Evolutionary conservation across 2,113 vertebrate genomes (phyloP).

Genomic region (Carassius carassius): DNA sequence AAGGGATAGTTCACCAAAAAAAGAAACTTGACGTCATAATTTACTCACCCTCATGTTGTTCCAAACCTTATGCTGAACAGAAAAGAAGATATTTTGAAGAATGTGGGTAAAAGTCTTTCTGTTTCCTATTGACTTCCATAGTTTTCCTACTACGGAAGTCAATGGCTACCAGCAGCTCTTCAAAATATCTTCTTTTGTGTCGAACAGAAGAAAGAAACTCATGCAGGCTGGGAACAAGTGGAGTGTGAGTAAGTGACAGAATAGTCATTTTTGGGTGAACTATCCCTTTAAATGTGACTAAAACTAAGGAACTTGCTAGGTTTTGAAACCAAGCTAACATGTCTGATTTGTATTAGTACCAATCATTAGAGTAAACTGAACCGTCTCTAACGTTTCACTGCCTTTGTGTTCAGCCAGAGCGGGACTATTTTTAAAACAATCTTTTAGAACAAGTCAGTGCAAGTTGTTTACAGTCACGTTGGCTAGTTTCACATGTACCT

Average conservation of each 20-base stretch:
- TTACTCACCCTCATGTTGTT: not conserved
- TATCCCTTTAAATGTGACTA: not conserved
- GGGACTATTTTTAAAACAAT: conserved; percentile 26
- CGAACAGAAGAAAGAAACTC: not conserved
- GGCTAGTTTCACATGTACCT: conserved; percentile 22
- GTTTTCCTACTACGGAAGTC: too few species aligned
- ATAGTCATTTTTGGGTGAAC: not conserved
- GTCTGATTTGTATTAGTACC: not conserved
- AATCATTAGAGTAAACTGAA: not conserved
- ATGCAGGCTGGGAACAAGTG: not conserved
- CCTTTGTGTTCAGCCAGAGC: not conserved
- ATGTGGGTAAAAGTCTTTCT: not conserved
- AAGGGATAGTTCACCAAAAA: not conserved
- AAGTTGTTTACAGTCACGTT: conserved; percentile 23
- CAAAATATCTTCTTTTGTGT: not conserved
- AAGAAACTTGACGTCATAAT: not conserved
- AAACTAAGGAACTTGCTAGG: not conserved
- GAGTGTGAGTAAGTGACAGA: too few species aligned
- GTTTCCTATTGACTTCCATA: not conserved
- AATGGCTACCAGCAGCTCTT: not conserved
- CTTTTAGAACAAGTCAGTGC: not conserved
- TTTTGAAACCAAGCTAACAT: not conserved
- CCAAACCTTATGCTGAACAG: not conserved
- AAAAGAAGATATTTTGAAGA: not conserved
- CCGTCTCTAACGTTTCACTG: conserved; percentile 3